Base-by-base conservation (phyloP, 2,113 vertebrate genomes). In the Mesoclemmys tuberculata region DNA sequence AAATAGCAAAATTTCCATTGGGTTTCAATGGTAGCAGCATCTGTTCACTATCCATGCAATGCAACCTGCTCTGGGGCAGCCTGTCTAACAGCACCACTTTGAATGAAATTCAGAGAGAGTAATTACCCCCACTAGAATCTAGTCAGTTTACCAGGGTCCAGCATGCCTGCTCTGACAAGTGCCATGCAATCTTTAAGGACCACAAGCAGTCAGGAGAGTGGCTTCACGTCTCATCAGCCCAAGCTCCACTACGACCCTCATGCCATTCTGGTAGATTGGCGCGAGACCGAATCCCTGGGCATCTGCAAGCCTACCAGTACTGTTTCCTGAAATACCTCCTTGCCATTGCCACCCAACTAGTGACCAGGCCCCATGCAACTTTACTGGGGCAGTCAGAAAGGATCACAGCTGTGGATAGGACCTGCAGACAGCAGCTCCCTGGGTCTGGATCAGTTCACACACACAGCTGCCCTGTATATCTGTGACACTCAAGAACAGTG, bases 31-130 rank as follows among this genome's bases (percentile, higher is more conserved):
- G 6, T 19, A 81, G 77, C 8, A 87, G 54, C 85, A 80, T 82
- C 56, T 35, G 55, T 82, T 21, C 35, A 26, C 24, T 77, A 35
- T 1, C 27, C 77, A 61, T 13, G 86, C 19, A 82, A 51, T 9
- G 12, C 80, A 3, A 7, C 24, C 10, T 0, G 0, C 49, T 61
- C 31, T 8, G 11, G 80, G 88, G 61, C 49, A 78, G 85, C 49
- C 61, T n/a, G 80, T 89, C 49, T 22, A 29, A 35, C 49, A 0
- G 0, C 5, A 5, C 49, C 27, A 48, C 46, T 68, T 51, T 0
- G 4, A 44, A 87, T 12, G 55, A 49, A 83, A 81, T 81, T 38
- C 80, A 81, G 16, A 52, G 29, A 64, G 35, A 19, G 35, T n/a
- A 68, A 68, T n/a, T 35, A 68, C 8, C 3, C 61, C 31, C 19